Percentiles rank a stretch among this genome's conserved stretches.
Evolutionary conservation across 2,888 invertebrate species (phyloP).

Genomic region (Napeogenes inachia): DNA sequence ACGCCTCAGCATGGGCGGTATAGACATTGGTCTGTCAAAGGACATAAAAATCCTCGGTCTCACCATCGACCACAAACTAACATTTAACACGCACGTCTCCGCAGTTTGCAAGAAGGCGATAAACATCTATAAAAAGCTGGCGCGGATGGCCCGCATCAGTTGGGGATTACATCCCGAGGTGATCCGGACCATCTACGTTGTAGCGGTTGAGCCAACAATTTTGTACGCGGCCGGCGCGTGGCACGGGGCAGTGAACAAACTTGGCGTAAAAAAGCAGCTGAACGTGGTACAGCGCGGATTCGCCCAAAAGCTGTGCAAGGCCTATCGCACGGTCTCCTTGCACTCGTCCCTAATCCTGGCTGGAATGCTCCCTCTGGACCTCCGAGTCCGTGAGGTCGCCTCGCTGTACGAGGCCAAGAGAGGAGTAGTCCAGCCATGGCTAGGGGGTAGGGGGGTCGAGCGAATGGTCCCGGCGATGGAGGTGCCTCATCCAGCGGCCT

Average conservation of each 20-base stretch:
- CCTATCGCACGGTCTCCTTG: slow-evolving; percentile 28
- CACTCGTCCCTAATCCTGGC: slow-evolving; percentile 25
- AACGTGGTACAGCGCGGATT: slow-evolving; percentile 21
- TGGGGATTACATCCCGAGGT: slow-evolving; percentile 22
- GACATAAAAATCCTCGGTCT: slow-evolving; percentile 14
- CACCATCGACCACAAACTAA: slow-evolving; percentile 14
- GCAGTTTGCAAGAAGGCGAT: slow-evolving; percentile 14
- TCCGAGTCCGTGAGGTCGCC: slow-evolving; percentile 26
- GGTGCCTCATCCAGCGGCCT: slow-evolving; percentile 14
- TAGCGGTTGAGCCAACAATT: slow-evolving; percentile 23
- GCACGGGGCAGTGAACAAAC: slow-evolving; percentile 14
- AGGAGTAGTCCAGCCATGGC: slow-evolving; percentile 13
- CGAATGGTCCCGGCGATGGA: background rate
- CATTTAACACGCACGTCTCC: slow-evolving; percentile 10
- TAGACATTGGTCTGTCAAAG: background rate
- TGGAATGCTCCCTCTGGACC: slow-evolving; percentile 30
- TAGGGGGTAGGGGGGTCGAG: slow-evolving; percentile 28
- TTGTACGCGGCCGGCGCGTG: slow-evolving; percentile 26
- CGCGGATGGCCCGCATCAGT: slow-evolving; percentile 8
- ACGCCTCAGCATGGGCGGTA: slow-evolving; percentile 14
- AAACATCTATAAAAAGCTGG: slow-evolving; percentile 19
- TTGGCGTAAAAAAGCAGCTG: slow-evolving; percentile 13
- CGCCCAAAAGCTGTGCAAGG: slow-evolving; percentile 21
- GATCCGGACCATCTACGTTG: slow-evolving; percentile 17
- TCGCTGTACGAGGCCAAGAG: slow-evolving; percentile 27